Conservation (phyloP, 2,113 vertebrate genomes). For the Bos taurus region ARS-UCD2.0 NC_037338.1:11350501-11351000, state of each 20-base stretch:
- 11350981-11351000: neutral
- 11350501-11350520: neutral
- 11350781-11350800: neutral
- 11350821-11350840: neutral
- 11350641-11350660: neutral
- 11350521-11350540: neutral
- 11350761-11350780: neutral
- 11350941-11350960: neutral
- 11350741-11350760: neutral
- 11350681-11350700: neutral
- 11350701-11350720: neutral
- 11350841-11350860: neutral
- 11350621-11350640: neutral
- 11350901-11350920: neutral
- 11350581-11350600: neutral
- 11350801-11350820: neutral
- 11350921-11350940: neutral
- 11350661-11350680: neutral
- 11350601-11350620: neutral
- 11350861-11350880: neutral
- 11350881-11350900: rapidly evolving
- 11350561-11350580: no score
- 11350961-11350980: rapidly evolving
- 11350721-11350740: neutral
- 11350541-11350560: neutral